A percentile compares a stretch with the other conserved stretches of the same genome.
Evolutionary conservation across 2,113 vertebrate species (phyloP).

Genomic region (Lophura nycthemera): DNA sequence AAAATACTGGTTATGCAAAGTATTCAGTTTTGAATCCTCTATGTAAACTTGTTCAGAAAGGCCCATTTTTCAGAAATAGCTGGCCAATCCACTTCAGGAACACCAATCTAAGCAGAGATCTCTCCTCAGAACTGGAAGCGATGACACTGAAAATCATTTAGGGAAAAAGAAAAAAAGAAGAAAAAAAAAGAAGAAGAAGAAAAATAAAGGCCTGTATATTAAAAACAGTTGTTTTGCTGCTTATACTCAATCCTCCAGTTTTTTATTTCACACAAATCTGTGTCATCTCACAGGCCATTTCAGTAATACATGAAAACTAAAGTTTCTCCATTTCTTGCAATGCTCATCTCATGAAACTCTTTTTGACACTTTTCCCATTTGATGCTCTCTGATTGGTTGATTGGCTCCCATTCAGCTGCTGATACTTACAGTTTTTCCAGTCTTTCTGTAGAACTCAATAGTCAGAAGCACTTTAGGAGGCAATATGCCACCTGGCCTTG

Average conservation of each 20-base stretch:
- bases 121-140: not conserved
- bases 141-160: not conserved
- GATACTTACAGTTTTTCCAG: not conserved
- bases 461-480: not conserved
- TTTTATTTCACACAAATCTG: not conserved
- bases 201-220: not conserved
- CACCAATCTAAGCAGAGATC: not conserved
- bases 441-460: not conserved
- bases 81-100: not conserved
- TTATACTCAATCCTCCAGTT: not conserved
- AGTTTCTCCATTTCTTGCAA: not conserved
- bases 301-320: not conserved
- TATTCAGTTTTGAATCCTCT: not conserved
- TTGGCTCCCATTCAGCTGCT: not conserved
- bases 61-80: not conserved
- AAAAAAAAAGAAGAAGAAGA: too few species aligned
- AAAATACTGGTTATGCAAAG: not conserved
- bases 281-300: not conserved
- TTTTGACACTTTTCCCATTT: fast-evolving
- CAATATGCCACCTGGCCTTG: not conserved
- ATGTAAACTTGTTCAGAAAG: not conserved
- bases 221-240: not conserved
- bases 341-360: not conserved
- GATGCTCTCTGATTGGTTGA: not conserved
- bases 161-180: not conserved